Evolutionary conservation across 2,113 vertebrate genomes (phyloP).

Genomic region (Corynorhinus townsendii): DNA sequence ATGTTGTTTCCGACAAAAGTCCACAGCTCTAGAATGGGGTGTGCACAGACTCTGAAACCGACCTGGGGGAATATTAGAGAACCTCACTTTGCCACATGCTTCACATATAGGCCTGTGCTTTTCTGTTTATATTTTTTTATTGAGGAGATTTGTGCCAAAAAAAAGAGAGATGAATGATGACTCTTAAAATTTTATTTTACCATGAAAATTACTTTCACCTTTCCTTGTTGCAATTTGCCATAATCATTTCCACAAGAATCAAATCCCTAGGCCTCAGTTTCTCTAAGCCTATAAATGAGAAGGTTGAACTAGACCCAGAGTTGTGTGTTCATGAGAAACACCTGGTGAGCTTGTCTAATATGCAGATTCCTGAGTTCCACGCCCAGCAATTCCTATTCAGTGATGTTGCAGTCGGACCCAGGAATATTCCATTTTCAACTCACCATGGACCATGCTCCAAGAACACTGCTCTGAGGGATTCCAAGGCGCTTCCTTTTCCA

Average conservation of each 20-base stretch:
- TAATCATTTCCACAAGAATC: conserved; percentile 61
- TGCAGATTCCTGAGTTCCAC: not conserved
- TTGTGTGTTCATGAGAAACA: conserved; percentile 31
- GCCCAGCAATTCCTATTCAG: not conserved
- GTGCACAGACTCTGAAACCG: not conserved
- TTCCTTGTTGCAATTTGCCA: conserved; percentile 52
- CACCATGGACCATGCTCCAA: not conserved
- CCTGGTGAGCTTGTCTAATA: not conserved
- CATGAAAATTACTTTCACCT: conserved; percentile 65
- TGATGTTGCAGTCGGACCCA: not conserved
- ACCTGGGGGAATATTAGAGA: not conserved
- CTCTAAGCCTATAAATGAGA: conserved; percentile 48
- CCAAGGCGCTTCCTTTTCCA: not conserved
- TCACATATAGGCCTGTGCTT: not conserved
- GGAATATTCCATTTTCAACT: not conserved
- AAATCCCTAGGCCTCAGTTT: conserved; percentile 58
- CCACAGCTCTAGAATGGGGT: not conserved
- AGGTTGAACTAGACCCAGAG: not conserved
- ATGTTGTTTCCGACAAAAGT: not conserved
- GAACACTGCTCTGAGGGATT: not conserved
- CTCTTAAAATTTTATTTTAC: conserved; percentile 58
- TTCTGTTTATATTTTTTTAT: conserved; percentile 41
- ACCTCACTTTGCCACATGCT: not conserved
- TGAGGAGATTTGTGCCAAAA: not conserved
- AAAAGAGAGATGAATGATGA: conserved; percentile 35